phyloP scores from a whole-genome alignment of 2,113 vertebrate species.

The Pithys albifrons region DNA sequence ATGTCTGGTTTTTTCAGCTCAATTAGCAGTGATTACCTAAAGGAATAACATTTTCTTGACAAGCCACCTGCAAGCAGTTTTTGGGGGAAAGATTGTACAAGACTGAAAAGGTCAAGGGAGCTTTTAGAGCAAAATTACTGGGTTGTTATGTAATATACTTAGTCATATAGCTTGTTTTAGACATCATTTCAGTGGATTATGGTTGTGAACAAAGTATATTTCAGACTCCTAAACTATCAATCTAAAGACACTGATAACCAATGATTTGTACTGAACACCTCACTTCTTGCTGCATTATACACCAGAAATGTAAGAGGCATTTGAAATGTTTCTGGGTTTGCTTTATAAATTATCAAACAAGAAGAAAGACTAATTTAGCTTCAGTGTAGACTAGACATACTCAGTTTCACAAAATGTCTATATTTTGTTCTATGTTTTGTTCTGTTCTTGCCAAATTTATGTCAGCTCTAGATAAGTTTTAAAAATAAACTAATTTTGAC shows the following conservation, averaged over 20 bases:
- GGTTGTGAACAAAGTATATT: not conserved
- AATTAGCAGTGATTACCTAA: not conserved
- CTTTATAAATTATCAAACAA: not conserved
- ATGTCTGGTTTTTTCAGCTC: not conserved
- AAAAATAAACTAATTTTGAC: not conserved
- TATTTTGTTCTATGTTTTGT: not conserved
- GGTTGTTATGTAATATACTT: not conserved
- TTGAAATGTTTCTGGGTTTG: not conserved
- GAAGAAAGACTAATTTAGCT: not conserved
- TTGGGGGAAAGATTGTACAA: rapidly evolving
- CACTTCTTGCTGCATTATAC: not conserved
- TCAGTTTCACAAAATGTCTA: not conserved
- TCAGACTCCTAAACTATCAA: not conserved
- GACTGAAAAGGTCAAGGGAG: not conserved
- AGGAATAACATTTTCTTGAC: not conserved
- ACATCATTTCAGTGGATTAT: not conserved
- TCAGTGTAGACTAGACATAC: not conserved
- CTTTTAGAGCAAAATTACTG: not conserved
- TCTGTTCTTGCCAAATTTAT: not conserved
- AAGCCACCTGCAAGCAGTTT: not conserved
- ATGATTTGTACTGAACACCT: not conserved
- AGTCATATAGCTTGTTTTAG: not conserved
- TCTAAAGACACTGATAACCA: not conserved
- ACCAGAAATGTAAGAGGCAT: not conserved
- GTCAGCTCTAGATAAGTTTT: not conserved